Conservation (phyloP, 2,113 vertebrate species). For the Antidorcas marsupialis region DNA sequence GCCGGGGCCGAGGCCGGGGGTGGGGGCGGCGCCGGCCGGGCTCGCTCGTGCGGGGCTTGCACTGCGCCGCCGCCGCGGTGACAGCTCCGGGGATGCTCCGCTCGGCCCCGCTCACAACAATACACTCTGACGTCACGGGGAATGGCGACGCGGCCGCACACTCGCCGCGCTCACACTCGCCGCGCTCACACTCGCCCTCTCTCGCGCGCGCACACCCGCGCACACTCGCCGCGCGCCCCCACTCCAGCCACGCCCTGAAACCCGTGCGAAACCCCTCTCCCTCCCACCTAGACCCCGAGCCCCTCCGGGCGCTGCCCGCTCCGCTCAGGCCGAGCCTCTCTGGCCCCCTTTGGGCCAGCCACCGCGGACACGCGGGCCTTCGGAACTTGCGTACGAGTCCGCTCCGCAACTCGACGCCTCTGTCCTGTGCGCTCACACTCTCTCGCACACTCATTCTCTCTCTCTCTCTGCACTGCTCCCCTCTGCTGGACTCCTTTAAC, state of each 20-base stretch:
- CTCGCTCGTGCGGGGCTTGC: constrained; percentile 60
- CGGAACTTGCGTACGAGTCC: constrained; percentile 42
- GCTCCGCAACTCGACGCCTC: constrained; percentile 23
- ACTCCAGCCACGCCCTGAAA: constrained; percentile 63
- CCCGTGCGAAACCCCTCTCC: constrained; percentile 47
- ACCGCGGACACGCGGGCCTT: neutral
- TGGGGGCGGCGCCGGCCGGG: constrained; percentile 29
- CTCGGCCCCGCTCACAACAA: constrained; percentile 68
- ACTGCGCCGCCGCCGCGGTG: constrained; percentile 64
- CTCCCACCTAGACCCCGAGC: rapidly evolving
- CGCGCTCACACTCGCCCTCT: constrained; percentile 52
- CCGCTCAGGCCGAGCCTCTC: neutral
- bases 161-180: constrained; percentile 55
- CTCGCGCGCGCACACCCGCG: constrained; percentile 46
- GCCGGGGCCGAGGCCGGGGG: neutral
- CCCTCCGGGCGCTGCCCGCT: neutral
- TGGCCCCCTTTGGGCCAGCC: neutral
- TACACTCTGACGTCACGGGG: constrained; percentile 75
- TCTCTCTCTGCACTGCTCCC: neutral
- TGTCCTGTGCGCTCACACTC: neutral
- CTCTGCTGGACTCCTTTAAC: neutral
- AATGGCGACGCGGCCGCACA: constrained; percentile 73
- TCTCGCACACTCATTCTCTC: neutral
- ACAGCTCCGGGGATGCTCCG: constrained; percentile 72
- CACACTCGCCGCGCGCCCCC: constrained; percentile 65